A percentile compares a stretch with the other conserved stretches of the same genome.
phyloP scores from a whole-genome alignment of 2,113 vertebrate species.

The Ammospiza caudacuta region DNA sequence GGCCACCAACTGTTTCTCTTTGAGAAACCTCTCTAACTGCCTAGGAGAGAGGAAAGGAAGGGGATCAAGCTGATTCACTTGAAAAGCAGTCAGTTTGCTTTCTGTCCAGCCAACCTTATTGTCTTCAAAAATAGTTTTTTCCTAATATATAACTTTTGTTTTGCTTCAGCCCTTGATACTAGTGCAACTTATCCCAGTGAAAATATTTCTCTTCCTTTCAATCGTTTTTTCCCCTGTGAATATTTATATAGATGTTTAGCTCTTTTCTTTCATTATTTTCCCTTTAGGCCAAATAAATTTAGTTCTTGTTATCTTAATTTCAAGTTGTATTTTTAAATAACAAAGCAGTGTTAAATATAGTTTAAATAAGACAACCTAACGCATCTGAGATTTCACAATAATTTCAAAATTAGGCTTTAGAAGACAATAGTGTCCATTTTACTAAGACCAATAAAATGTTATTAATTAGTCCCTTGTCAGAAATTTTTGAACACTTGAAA shows the following conservation, averaged over 20 bases:
- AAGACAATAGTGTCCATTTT: not conserved
- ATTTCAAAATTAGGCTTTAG: not conserved
- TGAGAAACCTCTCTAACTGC: not conserved
- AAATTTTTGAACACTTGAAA: not conserved
- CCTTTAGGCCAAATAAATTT: conserved; percentile 1
- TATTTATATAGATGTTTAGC: not conserved
- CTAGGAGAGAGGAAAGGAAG: not conserved
- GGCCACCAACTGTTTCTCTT: not conserved
- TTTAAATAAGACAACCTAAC: not conserved
- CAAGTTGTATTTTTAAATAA: conserved; percentile 11
- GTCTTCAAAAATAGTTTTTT: not conserved
- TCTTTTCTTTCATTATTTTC: conserved; percentile 15
- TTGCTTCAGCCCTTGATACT: not conserved
- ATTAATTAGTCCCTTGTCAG: conserved; percentile 2
- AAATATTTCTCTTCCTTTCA: conserved; percentile 10
- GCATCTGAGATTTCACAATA: not conserved
- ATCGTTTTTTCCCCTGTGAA: not conserved
- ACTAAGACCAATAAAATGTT: not conserved
- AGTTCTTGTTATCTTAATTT: conserved; percentile 24
- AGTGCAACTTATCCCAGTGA: not conserved
- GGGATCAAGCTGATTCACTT: not conserved
- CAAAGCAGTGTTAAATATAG: not conserved
- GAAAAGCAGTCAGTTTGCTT: not conserved
- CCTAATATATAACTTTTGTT: not conserved
- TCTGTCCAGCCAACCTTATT: not conserved